phyloP scores from a whole-genome alignment of 2,113 vertebrate species.

The Noctilio leporinus region DNA sequence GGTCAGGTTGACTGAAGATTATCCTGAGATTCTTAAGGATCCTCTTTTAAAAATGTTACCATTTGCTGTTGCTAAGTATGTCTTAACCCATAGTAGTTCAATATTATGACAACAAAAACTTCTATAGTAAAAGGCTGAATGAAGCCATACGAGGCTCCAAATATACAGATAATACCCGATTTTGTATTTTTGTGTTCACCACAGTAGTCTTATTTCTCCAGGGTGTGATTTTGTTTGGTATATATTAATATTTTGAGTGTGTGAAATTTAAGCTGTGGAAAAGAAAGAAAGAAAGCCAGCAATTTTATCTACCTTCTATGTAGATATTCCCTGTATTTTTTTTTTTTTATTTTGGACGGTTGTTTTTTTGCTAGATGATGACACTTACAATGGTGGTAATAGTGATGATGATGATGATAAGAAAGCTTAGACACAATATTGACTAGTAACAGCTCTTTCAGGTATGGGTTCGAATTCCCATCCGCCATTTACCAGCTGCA shows the following conservation, averaged over 20 bases:
- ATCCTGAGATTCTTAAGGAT: background rate
- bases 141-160: background rate
- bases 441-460: background rate
- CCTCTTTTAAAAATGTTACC: background rate
- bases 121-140: background rate
- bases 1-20: background rate
- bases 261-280: background rate
- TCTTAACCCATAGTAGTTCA: background rate
- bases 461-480: background rate
- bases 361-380: background rate
- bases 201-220: background rate
- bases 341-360: background rate
- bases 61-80: background rate
- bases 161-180: background rate
- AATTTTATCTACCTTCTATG: background rate
- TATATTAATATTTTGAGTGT: background rate
- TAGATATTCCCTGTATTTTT: background rate
- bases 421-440: background rate
- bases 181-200: background rate
- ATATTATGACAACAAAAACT: background rate
- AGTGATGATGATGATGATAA: background rate
- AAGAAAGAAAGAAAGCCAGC: background rate
- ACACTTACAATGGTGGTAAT: background rate
- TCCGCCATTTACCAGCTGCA: background rate
- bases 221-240: background rate